Evolutionary conservation across 2,113 vertebrate genomes (phyloP).

Genomic region (Macaca mulatta): DNA sequence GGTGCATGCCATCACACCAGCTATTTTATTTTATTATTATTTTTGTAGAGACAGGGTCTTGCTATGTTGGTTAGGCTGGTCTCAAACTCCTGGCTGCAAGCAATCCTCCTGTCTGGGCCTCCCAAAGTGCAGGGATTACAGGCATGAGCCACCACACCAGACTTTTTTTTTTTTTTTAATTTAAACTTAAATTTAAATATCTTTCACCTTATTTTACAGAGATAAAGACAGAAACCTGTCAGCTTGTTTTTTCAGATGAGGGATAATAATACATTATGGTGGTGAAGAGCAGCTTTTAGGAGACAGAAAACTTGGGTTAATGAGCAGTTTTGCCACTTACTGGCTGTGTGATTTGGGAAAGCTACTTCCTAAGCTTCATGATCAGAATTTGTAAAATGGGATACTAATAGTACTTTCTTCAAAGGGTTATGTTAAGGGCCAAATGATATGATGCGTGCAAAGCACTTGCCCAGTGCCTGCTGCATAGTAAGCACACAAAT

Average conservation of each 20-base stretch:
- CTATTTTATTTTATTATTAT: too few species aligned
- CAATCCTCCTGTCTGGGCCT: too few species aligned
- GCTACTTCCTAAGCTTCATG: not conserved
- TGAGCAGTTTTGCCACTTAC: not conserved
- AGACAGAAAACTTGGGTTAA: not conserved
- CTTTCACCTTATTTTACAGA: not conserved
- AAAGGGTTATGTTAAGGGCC: not conserved
- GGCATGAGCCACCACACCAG: too few species aligned
- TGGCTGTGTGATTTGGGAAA: not conserved
- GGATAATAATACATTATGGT: not conserved
- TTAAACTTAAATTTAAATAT: not conserved
- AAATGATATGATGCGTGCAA: fast-evolving
- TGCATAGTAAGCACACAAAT: too few species aligned
- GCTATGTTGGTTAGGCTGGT: too few species aligned
- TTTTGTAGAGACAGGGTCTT: too few species aligned
- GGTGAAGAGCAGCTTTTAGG: not conserved
- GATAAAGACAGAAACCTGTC: not conserved
- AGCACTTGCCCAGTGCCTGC: too few species aligned
- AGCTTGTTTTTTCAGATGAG: not conserved
- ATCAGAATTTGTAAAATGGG: not conserved
- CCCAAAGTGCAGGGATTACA: too few species aligned
- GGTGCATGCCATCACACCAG: too few species aligned
- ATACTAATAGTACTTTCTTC: not conserved
- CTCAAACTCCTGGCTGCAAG: too few species aligned
- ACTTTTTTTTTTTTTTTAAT: not conserved